Evolutionary conservation across 2,113 vertebrate species (phyloP).

Genomic region (Triplophysa siluroides): DNA sequence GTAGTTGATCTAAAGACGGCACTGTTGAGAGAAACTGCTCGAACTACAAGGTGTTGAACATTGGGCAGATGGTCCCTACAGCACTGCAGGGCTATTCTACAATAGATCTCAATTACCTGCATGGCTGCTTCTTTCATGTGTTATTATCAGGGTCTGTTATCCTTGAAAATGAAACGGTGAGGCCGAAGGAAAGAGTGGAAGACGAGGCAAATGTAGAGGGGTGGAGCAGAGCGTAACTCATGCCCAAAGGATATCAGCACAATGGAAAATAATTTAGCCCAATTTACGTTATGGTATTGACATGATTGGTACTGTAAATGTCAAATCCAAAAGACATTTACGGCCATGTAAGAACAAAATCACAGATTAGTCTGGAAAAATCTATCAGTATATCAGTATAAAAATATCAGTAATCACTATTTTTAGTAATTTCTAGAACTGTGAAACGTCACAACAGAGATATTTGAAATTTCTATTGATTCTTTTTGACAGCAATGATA

Average conservation of each 20-base stretch:
- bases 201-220: not conserved
- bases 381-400: too few relatives aligned
- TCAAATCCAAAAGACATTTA: too few relatives aligned
- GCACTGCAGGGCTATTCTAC: conserved; percentile 44
- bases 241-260: conserved; percentile 6
- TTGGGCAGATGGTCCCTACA: conserved; percentile 54
- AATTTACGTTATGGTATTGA: too few relatives aligned
- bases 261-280: not conserved
- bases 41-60: conserved; percentile 55
- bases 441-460: too few relatives aligned
- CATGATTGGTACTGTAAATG: not conserved
- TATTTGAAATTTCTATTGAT: too few relatives aligned
- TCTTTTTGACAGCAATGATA: too few relatives aligned
- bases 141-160: conserved; percentile 56
- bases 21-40: conserved; percentile 31
- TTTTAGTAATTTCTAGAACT: too few relatives aligned
- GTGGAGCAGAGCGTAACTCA: conserved; percentile 4
- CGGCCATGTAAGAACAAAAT: too few relatives aligned
- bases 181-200: not conserved
- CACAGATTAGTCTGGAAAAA: too few relatives aligned
- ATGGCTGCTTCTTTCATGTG: conserved; percentile 47
- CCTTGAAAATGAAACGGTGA: conserved; percentile 43
- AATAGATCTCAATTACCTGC: conserved; percentile 61
- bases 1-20: conserved; percentile 28
- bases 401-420: too few relatives aligned